Evolutionary conservation across 30 jellyfish, hydroid and myxozoan genomes (phyloP), one percentile per base, ranked within the genome.

Genomic region (Catostylus mosaicus): DNA sequence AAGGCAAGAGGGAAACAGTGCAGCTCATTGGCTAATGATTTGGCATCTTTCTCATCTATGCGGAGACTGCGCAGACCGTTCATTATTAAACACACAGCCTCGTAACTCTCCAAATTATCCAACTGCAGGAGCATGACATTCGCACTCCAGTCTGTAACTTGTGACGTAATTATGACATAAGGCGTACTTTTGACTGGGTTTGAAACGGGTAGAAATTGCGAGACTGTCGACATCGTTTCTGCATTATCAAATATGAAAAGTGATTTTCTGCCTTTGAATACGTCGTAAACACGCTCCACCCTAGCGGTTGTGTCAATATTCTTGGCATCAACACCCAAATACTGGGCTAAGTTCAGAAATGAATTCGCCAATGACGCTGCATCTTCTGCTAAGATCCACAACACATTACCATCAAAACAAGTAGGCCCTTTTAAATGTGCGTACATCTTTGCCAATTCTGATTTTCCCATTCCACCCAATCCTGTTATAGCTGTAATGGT

Each of bases 401-500:
- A n/a, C 20, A 86, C 96, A 52, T 76, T 86, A 27, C 82, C 67
- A 40, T 76, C 82, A 71, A 75, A 86, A 38, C 36, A 27, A 0
- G 80, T 50, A 3, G 62, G 62, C 18, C 96, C 96, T 23, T 67
- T 36, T 11, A 26, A 5, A 40, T 54, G 80, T 0, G 90, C 80
- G 40, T 86, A 86, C 72, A 26, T 69, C 67, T 72, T 86, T 30
- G 86, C 96, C 32, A 76, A 46, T 59, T 75, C 90, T 14, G 86
- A 62, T 47, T 86, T 86, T 9, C 96, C 96, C 33, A 76, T 71
- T 16, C 96, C 96, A 31, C 96, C 96, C n/a, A 86, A 34, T 50
- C 96, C 96, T 1, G 87, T 77, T 11, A 86, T 48, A 1, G 87
- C 90, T 16, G 70, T 20, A 5, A 46, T 30, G n/a, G 30, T 64